Base-by-base conservation (phyloP, 2,888 invertebrate genomes). In the Hyles lineata region DNA sequence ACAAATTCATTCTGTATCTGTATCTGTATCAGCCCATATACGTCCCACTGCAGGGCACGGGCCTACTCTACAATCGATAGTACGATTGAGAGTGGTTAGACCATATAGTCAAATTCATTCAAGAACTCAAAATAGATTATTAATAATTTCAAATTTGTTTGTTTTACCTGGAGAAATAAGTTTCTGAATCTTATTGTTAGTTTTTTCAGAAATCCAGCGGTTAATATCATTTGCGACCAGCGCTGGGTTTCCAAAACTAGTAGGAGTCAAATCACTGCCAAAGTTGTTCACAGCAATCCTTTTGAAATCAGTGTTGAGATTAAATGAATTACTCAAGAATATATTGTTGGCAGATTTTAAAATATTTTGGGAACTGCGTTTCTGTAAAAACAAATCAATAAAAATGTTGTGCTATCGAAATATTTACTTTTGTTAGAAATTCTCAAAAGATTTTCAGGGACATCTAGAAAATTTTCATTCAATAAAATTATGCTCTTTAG, bases 121-220 rank as follows among this genome's bases (percentile, higher is more conserved):
- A 15, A 1, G 0, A 43, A 43, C 29, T 29, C 29, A 29, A 2
- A 43, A 11, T 43, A 43, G 3, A 11, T 43, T 7, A 1, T 8
- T 35, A 35, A 35, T 8, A 35, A 32, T 32, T 32, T 32, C 32
- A 32, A 7, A 7, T 8, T 35, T 60, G 15, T 15, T 5, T 60
- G n/a, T 7, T 58, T 77, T 91, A 96, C 96, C 96, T 84, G 95
- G 91, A 8, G 89, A 80, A 43, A 96, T 86, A 29, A 97, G 85
- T 72, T 96, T 92, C 43, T 94, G 89, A 32, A 98, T 97, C 81
- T 96, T 96, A 35, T 96, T 95, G 55, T 96, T 92, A 0, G 98
- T 98, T 71, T 96, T 89, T 9, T 93, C 89, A 70, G 95, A 94
- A 1, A 97, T 96, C 97, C 98, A 98, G 7, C 90, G 83, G 84